Percentiles rank a stretch among this genome's conserved stretches.
Conservation (phyloP, 2,888 invertebrate genomes). For the Drosophila mettleri region DNA sequence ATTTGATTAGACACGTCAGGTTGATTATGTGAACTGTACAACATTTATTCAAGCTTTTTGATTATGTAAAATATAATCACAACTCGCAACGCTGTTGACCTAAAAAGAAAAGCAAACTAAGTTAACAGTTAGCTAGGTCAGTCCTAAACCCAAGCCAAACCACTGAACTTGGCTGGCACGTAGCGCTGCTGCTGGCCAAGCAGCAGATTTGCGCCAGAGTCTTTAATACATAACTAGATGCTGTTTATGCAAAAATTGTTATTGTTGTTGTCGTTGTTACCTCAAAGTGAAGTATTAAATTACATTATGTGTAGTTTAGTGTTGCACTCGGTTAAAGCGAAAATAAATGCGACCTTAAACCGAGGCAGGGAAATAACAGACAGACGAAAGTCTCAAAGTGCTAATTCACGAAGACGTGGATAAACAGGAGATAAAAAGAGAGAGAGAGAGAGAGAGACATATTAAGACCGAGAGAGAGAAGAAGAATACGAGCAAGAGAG, state of each 20-base stretch:
- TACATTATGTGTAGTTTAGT: slow-evolving; percentile 32
- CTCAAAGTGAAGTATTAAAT: slow-evolving; percentile 17
- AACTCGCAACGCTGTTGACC: slow-evolving; percentile 13
- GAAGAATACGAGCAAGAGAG: not conserved
- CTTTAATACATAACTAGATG: not conserved
- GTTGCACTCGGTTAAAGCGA: slow-evolving; percentile 58
- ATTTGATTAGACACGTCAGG: slow-evolving; percentile 23
- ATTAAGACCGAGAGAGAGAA: not conserved
- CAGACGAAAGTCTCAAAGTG: not conserved
- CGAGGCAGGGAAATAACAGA: not conserved
- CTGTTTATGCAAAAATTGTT: slow-evolving; percentile 43
- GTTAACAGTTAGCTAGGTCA: slow-evolving; percentile 47
- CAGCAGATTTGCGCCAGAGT: slow-evolving; percentile 18
- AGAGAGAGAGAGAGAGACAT: no score
- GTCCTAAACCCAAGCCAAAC: slow-evolving; percentile 27
- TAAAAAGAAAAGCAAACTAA: not conserved
- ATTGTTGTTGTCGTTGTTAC: slow-evolving; percentile 28
- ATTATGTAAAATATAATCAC: slow-evolving; percentile 28
- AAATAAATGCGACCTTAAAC: slow-evolving; percentile 26
- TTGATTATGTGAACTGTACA: slow-evolving; percentile 35
- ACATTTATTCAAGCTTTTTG: slow-evolving; percentile 27
- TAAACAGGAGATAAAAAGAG: not conserved
- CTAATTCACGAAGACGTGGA: no score
- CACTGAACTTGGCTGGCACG: slow-evolving; percentile 52
- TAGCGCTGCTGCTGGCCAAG: slow-evolving; percentile 17